phyloP scores from a whole-genome alignment of 1,140 invertebrate species.

The roundworm (Caenorhabditis elegans) region DNA sequence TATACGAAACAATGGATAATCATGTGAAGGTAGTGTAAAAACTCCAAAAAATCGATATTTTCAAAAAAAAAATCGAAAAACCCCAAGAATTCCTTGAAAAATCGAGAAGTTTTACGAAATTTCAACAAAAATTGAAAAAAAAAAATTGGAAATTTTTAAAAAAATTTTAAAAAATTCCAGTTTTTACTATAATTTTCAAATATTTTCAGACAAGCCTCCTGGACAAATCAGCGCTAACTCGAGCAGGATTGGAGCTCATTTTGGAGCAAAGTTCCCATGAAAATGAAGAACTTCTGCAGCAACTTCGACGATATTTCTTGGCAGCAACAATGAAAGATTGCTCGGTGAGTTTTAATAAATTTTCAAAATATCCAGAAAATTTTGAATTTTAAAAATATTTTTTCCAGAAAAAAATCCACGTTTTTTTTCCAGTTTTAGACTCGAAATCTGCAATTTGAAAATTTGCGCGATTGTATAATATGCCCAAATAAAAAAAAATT shows the following conservation, averaged over 20 bases:
- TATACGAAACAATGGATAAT: slow-evolving; percentile 51
- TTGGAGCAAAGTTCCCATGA: slow-evolving; percentile 33
- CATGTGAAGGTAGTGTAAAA: slow-evolving; percentile 43
- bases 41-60: background rate
- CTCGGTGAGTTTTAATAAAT: slow-evolving; percentile 54
- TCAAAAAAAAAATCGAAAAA: slow-evolving; percentile 14
- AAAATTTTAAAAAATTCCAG: no score
- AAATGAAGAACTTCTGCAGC: slow-evolving; percentile 52
- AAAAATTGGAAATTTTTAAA: no score
- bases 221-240: slow-evolving; percentile 14
- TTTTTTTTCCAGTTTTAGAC: no score
- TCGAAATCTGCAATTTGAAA: no score
- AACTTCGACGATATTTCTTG: slow-evolving; percentile 58
- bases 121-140: no score
- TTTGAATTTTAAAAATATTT: background rate
- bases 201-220: background rate
- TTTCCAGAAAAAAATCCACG: no score
- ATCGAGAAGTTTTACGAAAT: no score
- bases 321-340: slow-evolving; percentile 66
- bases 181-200: no score
- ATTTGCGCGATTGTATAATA: no score
- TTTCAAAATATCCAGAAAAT: background rate
- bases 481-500: no score
- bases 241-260: slow-evolving; percentile 40
- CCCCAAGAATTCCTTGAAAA: no score